Percentiles rank a stretch among this genome's conserved stretches.
phyloP scores from a whole-genome alignment of 1,140 invertebrate species.

The Eupeodes corollae region DNA sequence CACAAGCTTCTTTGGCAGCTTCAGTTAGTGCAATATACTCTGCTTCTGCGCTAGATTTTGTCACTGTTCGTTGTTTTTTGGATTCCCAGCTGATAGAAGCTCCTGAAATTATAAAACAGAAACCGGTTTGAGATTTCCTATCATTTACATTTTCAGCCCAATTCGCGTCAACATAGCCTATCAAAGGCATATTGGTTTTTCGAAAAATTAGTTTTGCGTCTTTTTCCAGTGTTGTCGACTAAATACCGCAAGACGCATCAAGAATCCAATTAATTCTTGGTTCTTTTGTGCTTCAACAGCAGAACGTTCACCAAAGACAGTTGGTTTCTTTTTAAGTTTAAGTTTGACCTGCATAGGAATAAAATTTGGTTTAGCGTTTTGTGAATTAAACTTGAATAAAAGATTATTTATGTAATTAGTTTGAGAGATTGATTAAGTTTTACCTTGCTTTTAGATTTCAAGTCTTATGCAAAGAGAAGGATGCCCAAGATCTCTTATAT shows the following conservation, averaged over 20 bases:
- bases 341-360: slow-evolving; percentile 15
- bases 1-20: background rate
- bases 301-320: slow-evolving; percentile 1
- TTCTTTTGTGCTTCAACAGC: slow-evolving; percentile 11
- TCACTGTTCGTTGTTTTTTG: slow-evolving; percentile 25
- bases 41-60: background rate
- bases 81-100: slow-evolving; percentile 25
- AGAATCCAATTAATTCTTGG: slow-evolving; percentile 27
- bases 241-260: slow-evolving; percentile 30
- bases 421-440: slow-evolving; percentile 24
- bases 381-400: slow-evolving; percentile 14
- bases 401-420: slow-evolving; percentile 27
- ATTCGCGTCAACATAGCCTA: no score
- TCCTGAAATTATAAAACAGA: no score
- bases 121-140: no score
- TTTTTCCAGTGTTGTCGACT: slow-evolving; percentile 24
- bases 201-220: background rate
- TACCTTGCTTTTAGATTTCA: slow-evolving; percentile 15
- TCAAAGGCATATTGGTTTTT: background rate
- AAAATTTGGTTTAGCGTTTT: slow-evolving; percentile 12
- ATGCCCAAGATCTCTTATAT: slow-evolving; percentile 14
- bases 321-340: slow-evolving; percentile 10
- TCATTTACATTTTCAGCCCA: no score
- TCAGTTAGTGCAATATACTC: background rate
- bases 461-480: slow-evolving; percentile 23